phyloP scores from a whole-genome alignment of 1,140 invertebrate species.

The Sitophilus oryzae region DNA sequence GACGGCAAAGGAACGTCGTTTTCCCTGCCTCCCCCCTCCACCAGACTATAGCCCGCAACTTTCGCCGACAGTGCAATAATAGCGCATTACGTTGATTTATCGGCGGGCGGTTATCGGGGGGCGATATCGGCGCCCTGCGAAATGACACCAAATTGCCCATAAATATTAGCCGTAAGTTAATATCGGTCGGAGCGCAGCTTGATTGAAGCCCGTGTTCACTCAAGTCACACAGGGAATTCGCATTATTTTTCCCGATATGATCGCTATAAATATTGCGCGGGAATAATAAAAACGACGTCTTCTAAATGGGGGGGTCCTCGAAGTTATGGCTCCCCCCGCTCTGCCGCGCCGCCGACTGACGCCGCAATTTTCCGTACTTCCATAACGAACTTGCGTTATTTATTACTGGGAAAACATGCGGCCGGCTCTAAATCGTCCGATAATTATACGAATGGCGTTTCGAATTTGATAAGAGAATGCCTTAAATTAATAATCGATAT shows the following conservation, averaged over 20 bases:
- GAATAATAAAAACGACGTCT: conserved; percentile 24
- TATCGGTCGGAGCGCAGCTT: conserved; percentile 34
- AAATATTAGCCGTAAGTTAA: conserved; percentile 43
- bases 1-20: too few relatives aligned
- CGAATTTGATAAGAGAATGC: too few relatives aligned
- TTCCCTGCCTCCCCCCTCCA: too few relatives aligned
- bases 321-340: background rate
- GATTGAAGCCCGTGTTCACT: conserved; percentile 36
- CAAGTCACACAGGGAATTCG: conserved; percentile 29
- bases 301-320: conserved; percentile 16
- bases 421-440: too few relatives aligned
- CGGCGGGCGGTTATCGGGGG: conserved; percentile 41
- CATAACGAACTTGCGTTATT: too few relatives aligned
- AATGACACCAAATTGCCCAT: conserved; percentile 43
- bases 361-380: background rate
- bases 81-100: conserved; percentile 44
- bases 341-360: background rate
- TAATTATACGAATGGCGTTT: background rate
- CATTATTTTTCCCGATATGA: conserved; percentile 29
- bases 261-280: conserved; percentile 22
- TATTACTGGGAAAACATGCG: too few relatives aligned
- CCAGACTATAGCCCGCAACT: too few relatives aligned
- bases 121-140: conserved; percentile 42
- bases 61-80: conserved; percentile 43
- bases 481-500: too few relatives aligned